Evolutionary conservation across 2,888 invertebrate species (phyloP), one percentile per base, ranked within the genome.

Genomic region (Ormyrus thymus): DNA sequence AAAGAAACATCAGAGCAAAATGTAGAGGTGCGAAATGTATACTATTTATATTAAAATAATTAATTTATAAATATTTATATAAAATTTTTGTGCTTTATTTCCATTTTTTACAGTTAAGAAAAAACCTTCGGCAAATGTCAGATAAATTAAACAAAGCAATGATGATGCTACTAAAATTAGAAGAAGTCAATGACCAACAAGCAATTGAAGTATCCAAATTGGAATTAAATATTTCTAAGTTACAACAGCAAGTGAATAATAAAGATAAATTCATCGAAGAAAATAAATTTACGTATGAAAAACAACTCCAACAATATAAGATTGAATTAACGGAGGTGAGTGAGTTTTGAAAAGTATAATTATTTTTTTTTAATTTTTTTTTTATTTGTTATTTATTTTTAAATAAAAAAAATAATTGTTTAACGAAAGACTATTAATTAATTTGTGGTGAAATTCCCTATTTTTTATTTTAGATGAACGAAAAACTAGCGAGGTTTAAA

Each of bases 181-280:
- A 89, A 81, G 88, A 89, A 78, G 81, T 82, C n/a, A 85, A 84
- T 53, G 89, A 89, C 51, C 82, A 82, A 11, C 86, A 86, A 11
- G 82, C 82, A 5, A 83, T 86, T 4, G 84, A 87, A 58, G 83
- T 88, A 46, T 84, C 87, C 10, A 84, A 84, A 68, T 68, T 86
- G 8, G 83, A 89, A 66, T 55, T 88, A 45, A 48, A 80, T 43
- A 87, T 87, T 72, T 76, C 64, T 13, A 89, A 86, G 66, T 78
- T 88, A 7, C 82, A 84, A 13, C 83, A 84, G 29, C 81, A 85
- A 50, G 78, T 88, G n/a, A 73, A 73, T 13, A 51, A 74, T 15
- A 80, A 79, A 51, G 59, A 79, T 51, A 9, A 53, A 48, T 50
- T 59, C 0, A 66, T 77, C n/a, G 65, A 76, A 45, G 75, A 79